Evolutionary conservation across 1,140 invertebrate species (phyloP).

Genomic region (Wiebesia pumilae): DNA sequence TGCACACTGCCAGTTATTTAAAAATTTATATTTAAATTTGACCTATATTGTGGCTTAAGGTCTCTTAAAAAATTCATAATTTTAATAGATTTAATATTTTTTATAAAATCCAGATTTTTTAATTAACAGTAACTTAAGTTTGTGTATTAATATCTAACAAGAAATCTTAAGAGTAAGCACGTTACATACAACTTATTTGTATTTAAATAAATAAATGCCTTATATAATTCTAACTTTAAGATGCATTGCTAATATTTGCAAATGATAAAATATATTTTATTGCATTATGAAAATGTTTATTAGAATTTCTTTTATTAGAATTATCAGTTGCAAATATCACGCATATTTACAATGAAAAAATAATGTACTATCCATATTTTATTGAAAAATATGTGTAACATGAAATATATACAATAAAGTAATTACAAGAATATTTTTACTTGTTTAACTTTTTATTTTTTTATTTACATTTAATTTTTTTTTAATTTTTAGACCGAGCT

Average conservation of each 20-base stretch:
- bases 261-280: conserved; percentile 26
- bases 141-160: background rate
- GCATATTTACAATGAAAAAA: conserved; percentile 12
- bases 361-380: conserved; percentile 38
- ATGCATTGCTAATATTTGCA: background rate
- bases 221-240: conserved; percentile 20
- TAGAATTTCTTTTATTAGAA: conserved; percentile 28
- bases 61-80: background rate
- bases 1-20: conserved; percentile 30
- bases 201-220: conserved; percentile 31
- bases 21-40: conserved; percentile 1
- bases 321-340: conserved; percentile 28
- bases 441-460: conserved; percentile 61
- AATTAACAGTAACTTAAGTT: background rate
- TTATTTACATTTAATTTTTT: conserved; percentile 56
- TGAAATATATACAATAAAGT: conserved; percentile 41
- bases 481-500: conserved; percentile 56
- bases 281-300: background rate
- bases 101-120: background rate
- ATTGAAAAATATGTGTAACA: conserved; percentile 32
- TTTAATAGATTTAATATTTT: conserved; percentile 3
- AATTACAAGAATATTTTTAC: conserved; percentile 53
- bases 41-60: background rate
- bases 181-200: background rate
- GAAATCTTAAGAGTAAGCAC: background rate